Evolutionary conservation across 2,888 invertebrate species (phyloP).

Genomic region (Sarcophaga carnaria): DNA sequence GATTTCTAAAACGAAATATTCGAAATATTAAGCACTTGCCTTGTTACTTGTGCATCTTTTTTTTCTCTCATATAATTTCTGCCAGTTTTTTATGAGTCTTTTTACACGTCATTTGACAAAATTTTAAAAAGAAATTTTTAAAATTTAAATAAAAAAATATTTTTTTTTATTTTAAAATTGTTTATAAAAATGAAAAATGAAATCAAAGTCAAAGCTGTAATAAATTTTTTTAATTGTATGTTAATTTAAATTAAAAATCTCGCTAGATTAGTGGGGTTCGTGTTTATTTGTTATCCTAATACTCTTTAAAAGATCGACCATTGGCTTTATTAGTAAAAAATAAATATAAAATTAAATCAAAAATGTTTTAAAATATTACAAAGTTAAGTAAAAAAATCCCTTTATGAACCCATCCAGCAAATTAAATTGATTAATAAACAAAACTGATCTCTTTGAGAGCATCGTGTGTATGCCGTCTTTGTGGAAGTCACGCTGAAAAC

Average conservation of each 20-base stretch:
- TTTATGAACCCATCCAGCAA: no score
- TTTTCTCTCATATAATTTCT: background rate
- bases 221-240: slow-evolving; percentile 61
- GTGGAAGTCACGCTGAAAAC: no score
- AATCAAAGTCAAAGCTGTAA: slow-evolving; percentile 58
- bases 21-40: background rate
- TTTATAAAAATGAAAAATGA: slow-evolving; percentile 29
- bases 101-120: slow-evolving; percentile 58
- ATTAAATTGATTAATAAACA: no score
- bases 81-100: slow-evolving; percentile 56
- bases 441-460: no score
- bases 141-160: slow-evolving; percentile 66
- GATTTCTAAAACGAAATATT: slow-evolving; percentile 6
- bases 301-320: background rate
- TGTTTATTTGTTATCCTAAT: slow-evolving; percentile 54
- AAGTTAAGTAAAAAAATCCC: no score
- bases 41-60: background rate
- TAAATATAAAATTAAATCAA: no score
- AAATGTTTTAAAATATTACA: no score
- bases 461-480: no score
- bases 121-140: slow-evolving; percentile 5
- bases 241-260: slow-evolving; percentile 15
- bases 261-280: no score
- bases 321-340: no score
- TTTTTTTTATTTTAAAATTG: slow-evolving; percentile 27